Conservation (phyloP, 2,888 invertebrate genomes). For the Parascotia fuliginaria region DNA sequence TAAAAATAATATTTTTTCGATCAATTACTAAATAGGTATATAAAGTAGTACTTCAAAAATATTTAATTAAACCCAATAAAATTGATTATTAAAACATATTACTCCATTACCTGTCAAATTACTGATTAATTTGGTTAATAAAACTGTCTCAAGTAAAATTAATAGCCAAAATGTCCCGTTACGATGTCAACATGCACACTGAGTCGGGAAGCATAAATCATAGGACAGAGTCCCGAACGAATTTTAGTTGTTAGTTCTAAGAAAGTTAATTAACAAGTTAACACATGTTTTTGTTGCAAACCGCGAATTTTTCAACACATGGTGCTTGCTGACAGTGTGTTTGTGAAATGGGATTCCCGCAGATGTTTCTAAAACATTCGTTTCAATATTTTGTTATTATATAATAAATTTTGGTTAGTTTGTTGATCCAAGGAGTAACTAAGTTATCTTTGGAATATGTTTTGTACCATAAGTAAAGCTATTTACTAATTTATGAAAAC, state of each 20-base stretch:
- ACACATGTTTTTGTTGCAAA: slow-evolving; percentile 75
- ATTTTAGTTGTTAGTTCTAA: slow-evolving; percentile 55
- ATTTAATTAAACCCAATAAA: slow-evolving; percentile 20
- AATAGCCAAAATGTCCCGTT: slow-evolving; percentile 47
- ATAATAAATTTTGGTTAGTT: no score
- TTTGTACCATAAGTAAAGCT: no score
- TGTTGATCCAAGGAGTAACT: no score
- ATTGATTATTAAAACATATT: slow-evolving; percentile 24
- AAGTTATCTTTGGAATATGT: no score
- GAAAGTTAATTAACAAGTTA: slow-evolving; percentile 79
- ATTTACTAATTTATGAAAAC: no score
- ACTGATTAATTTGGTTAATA: slow-evolving; percentile 43
- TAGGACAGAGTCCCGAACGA: slow-evolving; percentile 19
- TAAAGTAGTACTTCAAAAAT: not conserved
- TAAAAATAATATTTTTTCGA: no score
- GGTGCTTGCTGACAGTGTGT: slow-evolving; percentile 18
- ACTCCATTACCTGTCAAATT: slow-evolving; percentile 29
- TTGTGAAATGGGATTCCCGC: slow-evolving; percentile 30
- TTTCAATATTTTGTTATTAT: no score
- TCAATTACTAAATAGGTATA: no score
- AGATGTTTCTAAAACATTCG: no score
- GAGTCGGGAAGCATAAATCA: slow-evolving; percentile 70
- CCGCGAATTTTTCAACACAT: slow-evolving; percentile 45
- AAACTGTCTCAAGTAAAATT: slow-evolving; percentile 46
- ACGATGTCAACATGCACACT: slow-evolving; percentile 49